Conservation (phyloP, 1,140 invertebrate genomes). For the Aphelenchoides avenae region DNA sequence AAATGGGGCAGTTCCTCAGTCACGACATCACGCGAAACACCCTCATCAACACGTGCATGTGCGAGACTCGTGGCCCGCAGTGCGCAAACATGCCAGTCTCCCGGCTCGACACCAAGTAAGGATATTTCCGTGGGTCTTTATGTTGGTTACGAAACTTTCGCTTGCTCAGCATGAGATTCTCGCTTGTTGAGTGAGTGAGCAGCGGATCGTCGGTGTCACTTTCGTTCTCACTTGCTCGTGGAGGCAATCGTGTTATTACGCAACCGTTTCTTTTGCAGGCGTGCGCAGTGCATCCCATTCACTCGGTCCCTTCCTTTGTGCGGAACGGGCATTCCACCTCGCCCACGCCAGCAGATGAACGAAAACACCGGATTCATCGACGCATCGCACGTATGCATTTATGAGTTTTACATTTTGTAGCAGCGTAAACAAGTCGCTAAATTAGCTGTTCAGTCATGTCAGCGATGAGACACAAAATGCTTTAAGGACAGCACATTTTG, state of each 20-base stretch:
- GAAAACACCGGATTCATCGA: slow-evolving; percentile 46
- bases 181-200: slow-evolving; percentile 6
- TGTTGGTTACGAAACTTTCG: too few species aligned
- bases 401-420: not conserved
- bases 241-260: slow-evolving; percentile 18
- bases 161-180: too few species aligned
- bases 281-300: slow-evolving; percentile 33
- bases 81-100: slow-evolving; percentile 35
- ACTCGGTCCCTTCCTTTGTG: slow-evolving; percentile 34
- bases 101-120: slow-evolving; percentile 27
- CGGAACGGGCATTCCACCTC: slow-evolving; percentile 27
- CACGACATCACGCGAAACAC: slow-evolving; percentile 35
- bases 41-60: slow-evolving; percentile 38
- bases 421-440: not conserved
- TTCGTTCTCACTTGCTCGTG: slow-evolving; percentile 1
- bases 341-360: slow-evolving; percentile 35
- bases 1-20: slow-evolving; percentile 42
- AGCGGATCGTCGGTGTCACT: slow-evolving; percentile 7
- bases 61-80: slow-evolving; percentile 21
- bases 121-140: not conserved
- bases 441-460: not conserved
- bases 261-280: not conserved
- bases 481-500: too few species aligned
- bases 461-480: not conserved
- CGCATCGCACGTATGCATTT: slow-evolving; percentile 32